A percentile compares a stretch with the other conserved stretches of the same genome.
phyloP scores from a whole-genome alignment of 2,797 vertebrate genomes.

The Falco columbarius region DNA sequence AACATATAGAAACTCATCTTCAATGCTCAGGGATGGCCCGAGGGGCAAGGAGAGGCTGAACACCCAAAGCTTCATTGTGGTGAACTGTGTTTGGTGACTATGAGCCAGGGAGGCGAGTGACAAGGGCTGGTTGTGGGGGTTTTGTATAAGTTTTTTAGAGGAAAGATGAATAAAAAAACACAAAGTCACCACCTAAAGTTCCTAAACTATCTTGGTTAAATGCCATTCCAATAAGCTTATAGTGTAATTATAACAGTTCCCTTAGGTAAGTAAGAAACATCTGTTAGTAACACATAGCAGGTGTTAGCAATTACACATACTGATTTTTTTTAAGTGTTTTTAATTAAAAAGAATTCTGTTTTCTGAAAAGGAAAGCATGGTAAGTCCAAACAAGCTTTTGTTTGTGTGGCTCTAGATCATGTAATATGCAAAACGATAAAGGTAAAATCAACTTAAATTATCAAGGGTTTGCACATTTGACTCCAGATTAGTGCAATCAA shows the following conservation, averaged over 20 bases:
- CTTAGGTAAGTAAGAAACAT: conserved; percentile 82
- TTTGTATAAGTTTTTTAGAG: background rate
- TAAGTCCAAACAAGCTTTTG: conserved; percentile 74
- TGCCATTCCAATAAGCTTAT: conserved; percentile 75
- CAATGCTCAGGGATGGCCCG: accelerated
- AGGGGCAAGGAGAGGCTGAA: background rate
- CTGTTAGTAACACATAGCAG: conserved; percentile 81
- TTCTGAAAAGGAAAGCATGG: conserved; percentile 73
- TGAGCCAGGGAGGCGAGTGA: background rate
- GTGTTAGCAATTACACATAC: conserved; percentile 83
- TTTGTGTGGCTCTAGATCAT: conserved; percentile 58
- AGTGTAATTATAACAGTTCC: conserved; percentile 82
- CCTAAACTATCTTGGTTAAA: conserved; percentile 76
- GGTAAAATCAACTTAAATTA: conserved; percentile 71
- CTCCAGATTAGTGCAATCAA: conserved; percentile 65
- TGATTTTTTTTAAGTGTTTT: conserved; percentile 79
- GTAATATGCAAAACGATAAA: conserved; percentile 57
- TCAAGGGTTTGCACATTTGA: conserved; percentile 37
- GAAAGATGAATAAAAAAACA: conserved; percentile 59
- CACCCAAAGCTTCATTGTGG: background rate
- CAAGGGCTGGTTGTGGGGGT: background rate
- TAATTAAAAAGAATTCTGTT: conserved; percentile 83
- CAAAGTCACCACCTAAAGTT: conserved; percentile 75
- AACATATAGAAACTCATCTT: background rate
- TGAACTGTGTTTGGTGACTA: background rate